phyloP scores from a whole-genome alignment of 1,140 invertebrate genomes.

The Zeugodacus cucurbitae region DNA sequence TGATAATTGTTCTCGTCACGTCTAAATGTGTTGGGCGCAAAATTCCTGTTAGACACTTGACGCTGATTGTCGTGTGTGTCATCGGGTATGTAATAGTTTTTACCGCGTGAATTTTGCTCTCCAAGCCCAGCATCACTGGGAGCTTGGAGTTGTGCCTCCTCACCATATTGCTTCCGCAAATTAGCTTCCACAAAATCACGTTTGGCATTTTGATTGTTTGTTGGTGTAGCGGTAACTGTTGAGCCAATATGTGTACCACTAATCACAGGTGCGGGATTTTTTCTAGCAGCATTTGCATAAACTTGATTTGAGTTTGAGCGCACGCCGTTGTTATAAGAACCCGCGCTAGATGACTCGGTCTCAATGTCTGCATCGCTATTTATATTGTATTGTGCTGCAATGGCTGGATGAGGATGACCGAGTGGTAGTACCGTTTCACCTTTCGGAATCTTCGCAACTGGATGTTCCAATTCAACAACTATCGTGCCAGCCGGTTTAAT shows the following conservation, averaged over 20 bases:
- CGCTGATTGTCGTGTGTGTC: constrained; percentile 55
- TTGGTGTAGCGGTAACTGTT: constrained; percentile 58
- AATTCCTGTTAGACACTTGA: constrained; percentile 46
- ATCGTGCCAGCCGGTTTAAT: constrained; percentile 74
- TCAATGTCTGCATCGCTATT: constrained; percentile 44
- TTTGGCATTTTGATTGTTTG: constrained; percentile 54
- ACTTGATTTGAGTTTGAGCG: constrained; percentile 11
- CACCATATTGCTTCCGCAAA: constrained; percentile 45
- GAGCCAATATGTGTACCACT: constrained; percentile 54
- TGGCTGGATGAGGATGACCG: constrained; percentile 61
- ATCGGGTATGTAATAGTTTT: constrained; percentile 45
- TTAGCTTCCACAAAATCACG: constrained; percentile 57
- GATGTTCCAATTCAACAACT: constrained; percentile 72
- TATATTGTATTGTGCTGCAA: constrained; percentile 55
- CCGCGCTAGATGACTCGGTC: constrained; percentile 14
- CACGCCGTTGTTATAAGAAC: not conserved
- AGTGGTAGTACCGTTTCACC: constrained; percentile 64
- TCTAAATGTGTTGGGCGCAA: not conserved
- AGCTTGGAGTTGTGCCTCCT: constrained; percentile 44
- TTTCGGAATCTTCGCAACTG: constrained; percentile 71
- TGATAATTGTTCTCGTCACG: constrained; percentile 50
- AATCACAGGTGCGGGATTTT: constrained; percentile 50
- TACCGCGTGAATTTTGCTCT: constrained; percentile 15
- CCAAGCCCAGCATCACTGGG: constrained; percentile 45
- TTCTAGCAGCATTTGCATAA: constrained; percentile 30